A percentile compares a stretch with the other conserved stretches of the same genome.
Conservation (phyloP, 2,113 vertebrate genomes). For the Siphamia tubifer region DNA sequence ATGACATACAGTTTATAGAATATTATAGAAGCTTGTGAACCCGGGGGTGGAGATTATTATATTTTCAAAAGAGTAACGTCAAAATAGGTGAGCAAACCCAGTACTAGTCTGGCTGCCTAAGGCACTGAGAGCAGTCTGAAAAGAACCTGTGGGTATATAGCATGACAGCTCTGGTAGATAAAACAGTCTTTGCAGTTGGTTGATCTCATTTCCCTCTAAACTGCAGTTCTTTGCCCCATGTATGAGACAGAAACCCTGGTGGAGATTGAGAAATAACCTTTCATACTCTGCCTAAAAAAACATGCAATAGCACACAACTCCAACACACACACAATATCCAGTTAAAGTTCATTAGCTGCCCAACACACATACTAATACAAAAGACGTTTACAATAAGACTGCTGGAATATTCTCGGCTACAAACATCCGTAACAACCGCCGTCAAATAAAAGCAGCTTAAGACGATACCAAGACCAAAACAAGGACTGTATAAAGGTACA, state of each 20-base stretch:
- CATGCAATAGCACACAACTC: not conserved
- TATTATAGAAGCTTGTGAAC: slow-evolving; percentile 6
- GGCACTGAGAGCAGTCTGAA: slow-evolving; percentile 27
- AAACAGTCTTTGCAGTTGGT: slow-evolving; percentile 49
- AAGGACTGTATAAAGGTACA: not conserved
- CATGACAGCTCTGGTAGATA: slow-evolving; percentile 48
- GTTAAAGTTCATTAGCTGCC: not conserved
- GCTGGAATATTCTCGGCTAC: not conserved
- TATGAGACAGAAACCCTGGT: slow-evolving; percentile 17
- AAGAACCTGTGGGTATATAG: slow-evolving; percentile 41
- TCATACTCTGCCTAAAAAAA: slow-evolving; percentile 23
- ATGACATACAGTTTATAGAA: not conserved
- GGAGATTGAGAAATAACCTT: slow-evolving; percentile 23
- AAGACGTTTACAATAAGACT: too few relatives aligned
- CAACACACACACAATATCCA: not conserved
- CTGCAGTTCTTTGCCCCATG: slow-evolving; percentile 9
- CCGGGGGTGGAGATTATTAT: slow-evolving; percentile 23
- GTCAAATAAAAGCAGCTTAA: not conserved
- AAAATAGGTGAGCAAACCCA: slow-evolving; percentile 45
- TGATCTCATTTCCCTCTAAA: slow-evolving; percentile 56
- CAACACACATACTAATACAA: too few relatives aligned
- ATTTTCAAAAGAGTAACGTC: slow-evolving; percentile 33
- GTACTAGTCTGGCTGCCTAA: slow-evolving; percentile 44
- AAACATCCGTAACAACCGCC: slow-evolving; percentile 5
- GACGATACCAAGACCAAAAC: not conserved